Conservation (phyloP, 2,113 vertebrate species). For the Cranoglanis bouderius region DNA sequence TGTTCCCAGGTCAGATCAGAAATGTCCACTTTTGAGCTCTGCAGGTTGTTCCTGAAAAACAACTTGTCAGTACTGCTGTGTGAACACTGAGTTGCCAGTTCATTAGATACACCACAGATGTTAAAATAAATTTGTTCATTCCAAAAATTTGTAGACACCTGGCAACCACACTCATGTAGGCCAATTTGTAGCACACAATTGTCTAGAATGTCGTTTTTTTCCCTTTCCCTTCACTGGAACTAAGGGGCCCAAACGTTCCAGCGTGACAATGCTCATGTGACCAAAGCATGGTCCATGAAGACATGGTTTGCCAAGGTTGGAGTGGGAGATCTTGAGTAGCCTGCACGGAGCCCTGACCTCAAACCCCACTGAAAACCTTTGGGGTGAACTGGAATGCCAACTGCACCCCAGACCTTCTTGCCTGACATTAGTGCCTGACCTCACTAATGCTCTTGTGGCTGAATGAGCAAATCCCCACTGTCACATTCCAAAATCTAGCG, state of each 20-base stretch:
- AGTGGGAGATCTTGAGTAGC: background rate
- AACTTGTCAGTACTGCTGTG: background rate
- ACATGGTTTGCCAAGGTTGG: background rate
- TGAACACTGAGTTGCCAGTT: too few relatives aligned
- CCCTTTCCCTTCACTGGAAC: background rate
- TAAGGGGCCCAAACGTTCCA: background rate
- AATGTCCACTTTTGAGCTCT: slow-evolving; percentile 73
- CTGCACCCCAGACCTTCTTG: background rate
- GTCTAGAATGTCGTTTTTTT: background rate
- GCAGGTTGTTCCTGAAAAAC: slow-evolving; percentile 67
- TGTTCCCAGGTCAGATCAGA: slow-evolving; percentile 87
- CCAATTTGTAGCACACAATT: background rate
- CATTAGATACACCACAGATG: background rate
- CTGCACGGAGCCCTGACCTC: background rate
- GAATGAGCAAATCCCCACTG: background rate
- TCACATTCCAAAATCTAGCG: background rate
- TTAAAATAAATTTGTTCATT: background rate
- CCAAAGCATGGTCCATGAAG: background rate
- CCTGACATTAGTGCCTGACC: background rate
- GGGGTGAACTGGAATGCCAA: background rate
- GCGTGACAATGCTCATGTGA: background rate
- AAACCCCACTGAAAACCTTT: background rate
- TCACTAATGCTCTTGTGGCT: background rate
- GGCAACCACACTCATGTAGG: background rate
- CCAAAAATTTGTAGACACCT: background rate